Percentiles rank a stretch among this genome's conserved stretches.
phyloP scores from a whole-genome alignment of 2,888 invertebrate genomes.

The Onchidella celtica region DNA sequence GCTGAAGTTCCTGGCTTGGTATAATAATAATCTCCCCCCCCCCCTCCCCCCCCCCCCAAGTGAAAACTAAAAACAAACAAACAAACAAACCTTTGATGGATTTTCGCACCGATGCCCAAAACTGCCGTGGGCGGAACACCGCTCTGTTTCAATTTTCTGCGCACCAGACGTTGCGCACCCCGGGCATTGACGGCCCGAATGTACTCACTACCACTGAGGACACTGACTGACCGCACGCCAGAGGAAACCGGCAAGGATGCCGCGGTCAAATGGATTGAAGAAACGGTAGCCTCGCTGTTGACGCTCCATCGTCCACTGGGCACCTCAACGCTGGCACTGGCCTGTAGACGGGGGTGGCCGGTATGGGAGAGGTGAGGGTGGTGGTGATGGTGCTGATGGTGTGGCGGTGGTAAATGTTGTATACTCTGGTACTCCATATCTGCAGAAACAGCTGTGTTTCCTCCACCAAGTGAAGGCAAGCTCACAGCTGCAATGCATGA shows the following conservation, averaged over 20 bases:
- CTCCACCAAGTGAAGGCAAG: not conserved
- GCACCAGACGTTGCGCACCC: slow-evolving; percentile 1
- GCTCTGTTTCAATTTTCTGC: not conserved
- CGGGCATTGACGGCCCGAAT: slow-evolving; percentile 25
- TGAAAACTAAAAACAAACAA: too few relatives aligned
- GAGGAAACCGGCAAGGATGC: not conserved
- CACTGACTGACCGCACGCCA: slow-evolving; percentile 15
- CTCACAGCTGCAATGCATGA: not conserved
- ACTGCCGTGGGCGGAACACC: slow-evolving; percentile 19
- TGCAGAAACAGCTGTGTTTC: not conserved
- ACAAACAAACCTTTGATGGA: slow-evolving; percentile 29
- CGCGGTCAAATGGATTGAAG: not conserved
- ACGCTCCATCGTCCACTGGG: slow-evolving; percentile 33
- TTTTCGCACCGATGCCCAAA: slow-evolving; percentile 12
- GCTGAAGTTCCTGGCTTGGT: too few relatives aligned
- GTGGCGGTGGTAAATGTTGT: slow-evolving; percentile 17
- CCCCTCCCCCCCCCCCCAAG: too few relatives aligned
- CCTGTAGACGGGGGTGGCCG: not conserved
- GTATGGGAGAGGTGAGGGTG: not conserved
- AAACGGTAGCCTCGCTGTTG: slow-evolving; percentile 1
- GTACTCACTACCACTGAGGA: slow-evolving; percentile 32
- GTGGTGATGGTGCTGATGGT: not conserved
- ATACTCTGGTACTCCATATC: slow-evolving; percentile 13
- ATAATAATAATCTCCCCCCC: too few relatives aligned
- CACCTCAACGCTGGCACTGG: not conserved